Percentiles rank a stretch among this genome's conserved stretches.
phyloP scores from a whole-genome alignment of 2,113 vertebrate genomes.

The Seriola dumerili region DNA sequence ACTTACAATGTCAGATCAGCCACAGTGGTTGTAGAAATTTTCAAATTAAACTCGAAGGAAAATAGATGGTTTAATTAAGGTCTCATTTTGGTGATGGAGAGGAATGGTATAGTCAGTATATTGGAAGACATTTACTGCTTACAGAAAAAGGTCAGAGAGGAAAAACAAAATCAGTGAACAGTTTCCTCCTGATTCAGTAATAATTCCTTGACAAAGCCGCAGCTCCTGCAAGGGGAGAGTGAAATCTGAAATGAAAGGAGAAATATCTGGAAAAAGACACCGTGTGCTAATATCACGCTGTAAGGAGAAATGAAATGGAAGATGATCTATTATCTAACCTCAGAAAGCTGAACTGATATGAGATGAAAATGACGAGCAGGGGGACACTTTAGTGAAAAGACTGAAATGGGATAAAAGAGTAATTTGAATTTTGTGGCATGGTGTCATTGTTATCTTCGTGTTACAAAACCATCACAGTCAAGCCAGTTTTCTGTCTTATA shows the following conservation, averaged over 20 bases:
- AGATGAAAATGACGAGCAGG: conserved; percentile 53
- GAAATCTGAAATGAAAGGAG: conserved; percentile 19
- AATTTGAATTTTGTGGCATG: conserved; percentile 48
- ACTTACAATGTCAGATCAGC: conserved; percentile 44
- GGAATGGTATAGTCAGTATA: neutral
- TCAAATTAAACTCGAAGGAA: conserved; percentile 39
- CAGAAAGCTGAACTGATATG: conserved; percentile 35
- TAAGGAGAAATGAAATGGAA: conserved; percentile 49
- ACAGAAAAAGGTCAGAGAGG: neutral
- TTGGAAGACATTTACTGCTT: conserved; percentile 12
- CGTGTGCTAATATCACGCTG: conserved; percentile 22
- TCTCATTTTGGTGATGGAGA: conserved; percentile 29
- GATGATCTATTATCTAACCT: conserved; percentile 57
- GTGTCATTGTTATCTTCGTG: conserved; percentile 50
- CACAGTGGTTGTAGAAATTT: conserved; percentile 16
- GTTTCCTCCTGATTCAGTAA: conserved; percentile 6
- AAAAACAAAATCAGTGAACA: conserved; percentile 9
- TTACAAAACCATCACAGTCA: conserved; percentile 42
- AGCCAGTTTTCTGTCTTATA: conserved; percentile 40
- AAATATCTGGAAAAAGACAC: conserved; percentile 34
- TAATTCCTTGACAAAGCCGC: conserved; percentile 17
- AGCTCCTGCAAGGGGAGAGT: neutral
- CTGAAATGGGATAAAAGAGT: conserved; percentile 53
- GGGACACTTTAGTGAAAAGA: conserved; percentile 38
- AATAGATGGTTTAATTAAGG: conserved; percentile 51